Evolutionary conservation across 2,797 vertebrate genomes (phyloP), one percentile per base, ranked within the genome.

Genomic region (Eurystomus glaucurus): DNA sequence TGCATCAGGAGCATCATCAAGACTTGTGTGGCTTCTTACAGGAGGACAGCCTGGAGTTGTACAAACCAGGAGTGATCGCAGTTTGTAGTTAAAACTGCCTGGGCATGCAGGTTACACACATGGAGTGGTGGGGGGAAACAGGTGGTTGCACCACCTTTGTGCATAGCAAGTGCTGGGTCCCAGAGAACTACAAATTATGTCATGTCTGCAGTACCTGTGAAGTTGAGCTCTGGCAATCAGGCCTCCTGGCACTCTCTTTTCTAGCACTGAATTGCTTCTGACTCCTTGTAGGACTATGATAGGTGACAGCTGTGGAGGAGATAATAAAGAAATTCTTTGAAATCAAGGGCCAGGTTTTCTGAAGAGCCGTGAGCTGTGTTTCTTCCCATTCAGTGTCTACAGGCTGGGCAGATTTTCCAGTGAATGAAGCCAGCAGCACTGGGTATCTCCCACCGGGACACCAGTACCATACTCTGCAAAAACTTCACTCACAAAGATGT

Each of bases 1-100:
- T 3, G 6, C 0, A 0, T 29, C 37, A 54, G 64, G 10, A 77
- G 8, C 28, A 11, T 16, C 4, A 2, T 11, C 20, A 71, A 60
- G n/a, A 60, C 23, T 13, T 60, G 4, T 26, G 48, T 79, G 68
- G 52, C 57, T 92, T 84, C 88, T 81, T 37, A 20, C 23, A 66
- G 31, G 33, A 46, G 46, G 54, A 65, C 25, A 74, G 55, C 22
- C 7, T 15, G 37, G 45, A 65, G 26, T 12, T 39, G 16, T 31
- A 20, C 17, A 60, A 81, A 57, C 26, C 35, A 35, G 26, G 50
- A 64, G 43, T 8, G 51, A 13, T 4, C 37, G 61, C 10, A 16
- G 21, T 65, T 54, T 9, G 29, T 21, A 18, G 16, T 11, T 52
- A 52, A 94, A 90, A 5, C 43, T 28, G 48, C 71, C 26, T 1